A percentile compares a stretch with the other conserved stretches of the same genome.
Conservation (phyloP, 2,113 vertebrate species). For the Hydropotes inermis region DNA sequence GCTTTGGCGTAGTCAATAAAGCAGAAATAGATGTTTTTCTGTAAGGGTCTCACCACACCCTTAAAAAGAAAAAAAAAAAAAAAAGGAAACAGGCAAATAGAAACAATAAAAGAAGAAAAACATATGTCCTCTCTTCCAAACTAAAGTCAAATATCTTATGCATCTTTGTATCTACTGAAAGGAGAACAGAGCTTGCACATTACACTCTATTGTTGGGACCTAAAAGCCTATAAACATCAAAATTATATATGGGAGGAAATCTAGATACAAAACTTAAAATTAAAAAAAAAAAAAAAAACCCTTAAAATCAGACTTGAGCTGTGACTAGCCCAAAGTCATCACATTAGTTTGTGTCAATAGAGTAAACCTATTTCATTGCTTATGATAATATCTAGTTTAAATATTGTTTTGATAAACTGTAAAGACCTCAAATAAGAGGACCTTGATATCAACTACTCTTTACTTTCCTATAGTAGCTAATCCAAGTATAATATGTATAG, state of each 20-base stretch:
- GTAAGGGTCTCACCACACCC: neutral
- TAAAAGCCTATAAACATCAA: neutral
- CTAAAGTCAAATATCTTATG: neutral
- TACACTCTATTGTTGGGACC: neutral
- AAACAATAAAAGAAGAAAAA: neutral
- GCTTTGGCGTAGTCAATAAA: too few relatives aligned
- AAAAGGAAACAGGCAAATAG: neutral
- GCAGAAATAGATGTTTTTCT: too few relatives aligned
- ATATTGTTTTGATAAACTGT: neutral
- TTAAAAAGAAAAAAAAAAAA: neutral
- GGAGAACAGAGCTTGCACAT: neutral
- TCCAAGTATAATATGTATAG: neutral
- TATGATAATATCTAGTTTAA: neutral
- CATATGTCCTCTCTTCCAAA: neutral
- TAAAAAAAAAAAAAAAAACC: too few relatives aligned
- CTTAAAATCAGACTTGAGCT: neutral
- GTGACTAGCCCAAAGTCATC: neutral
- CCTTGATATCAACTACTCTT: neutral
- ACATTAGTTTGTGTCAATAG: neutral
- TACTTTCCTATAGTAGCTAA: neutral
- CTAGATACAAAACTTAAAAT: neutral
- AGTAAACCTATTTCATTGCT: neutral
- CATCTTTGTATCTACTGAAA: neutral
- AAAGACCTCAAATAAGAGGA: neutral
- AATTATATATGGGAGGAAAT: neutral